A percentile compares a stretch with the other conserved stretches of the same genome.
Evolutionary conservation across 2,113 vertebrate species (phyloP).

Genomic region (Alexandromys fortis): DNA sequence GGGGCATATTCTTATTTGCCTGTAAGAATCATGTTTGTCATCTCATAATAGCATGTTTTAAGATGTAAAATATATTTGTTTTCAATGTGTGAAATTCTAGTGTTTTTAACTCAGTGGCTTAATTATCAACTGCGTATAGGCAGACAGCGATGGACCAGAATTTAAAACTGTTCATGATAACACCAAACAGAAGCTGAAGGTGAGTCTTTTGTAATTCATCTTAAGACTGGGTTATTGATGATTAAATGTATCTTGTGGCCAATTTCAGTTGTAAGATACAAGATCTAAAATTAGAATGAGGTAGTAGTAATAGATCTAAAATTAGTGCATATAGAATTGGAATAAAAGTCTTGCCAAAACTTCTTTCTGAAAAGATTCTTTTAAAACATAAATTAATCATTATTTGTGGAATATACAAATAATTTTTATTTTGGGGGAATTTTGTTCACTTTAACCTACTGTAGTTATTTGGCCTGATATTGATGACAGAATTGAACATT

Average conservation of each 20-base stretch:
- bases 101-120: slow-evolving; percentile 44
- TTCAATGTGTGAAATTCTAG: background rate
- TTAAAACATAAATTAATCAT: background rate
- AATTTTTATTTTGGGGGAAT: slow-evolving; percentile 3
- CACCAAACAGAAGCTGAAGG: slow-evolving; percentile 91
- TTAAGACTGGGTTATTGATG: background rate
- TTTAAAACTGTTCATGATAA: slow-evolving; percentile 90
- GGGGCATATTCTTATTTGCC: background rate
- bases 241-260: slow-evolving; percentile 9
- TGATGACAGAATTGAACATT: slow-evolving; percentile 31
- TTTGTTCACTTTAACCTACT: background rate
- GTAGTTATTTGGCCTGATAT: background rate
- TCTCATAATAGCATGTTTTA: slow-evolving; percentile 33
- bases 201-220: slow-evolving; percentile 81
- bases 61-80: slow-evolving; percentile 43
- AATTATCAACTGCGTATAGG: slow-evolving; percentile 84
- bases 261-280: background rate
- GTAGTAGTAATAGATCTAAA: background rate
- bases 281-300: slow-evolving; percentile 31
- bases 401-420: slow-evolving; percentile 6
- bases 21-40: slow-evolving; percentile 21
- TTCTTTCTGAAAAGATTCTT: slow-evolving; percentile 11
- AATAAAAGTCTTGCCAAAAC: slow-evolving; percentile 42
- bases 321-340: background rate
- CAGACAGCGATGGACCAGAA: slow-evolving; percentile 90